A percentile compares a stretch with the other conserved stretches of the same genome.
phyloP scores from a whole-genome alignment of 2,113 vertebrate genomes.

The Benitochromis conjunctus region DNA sequence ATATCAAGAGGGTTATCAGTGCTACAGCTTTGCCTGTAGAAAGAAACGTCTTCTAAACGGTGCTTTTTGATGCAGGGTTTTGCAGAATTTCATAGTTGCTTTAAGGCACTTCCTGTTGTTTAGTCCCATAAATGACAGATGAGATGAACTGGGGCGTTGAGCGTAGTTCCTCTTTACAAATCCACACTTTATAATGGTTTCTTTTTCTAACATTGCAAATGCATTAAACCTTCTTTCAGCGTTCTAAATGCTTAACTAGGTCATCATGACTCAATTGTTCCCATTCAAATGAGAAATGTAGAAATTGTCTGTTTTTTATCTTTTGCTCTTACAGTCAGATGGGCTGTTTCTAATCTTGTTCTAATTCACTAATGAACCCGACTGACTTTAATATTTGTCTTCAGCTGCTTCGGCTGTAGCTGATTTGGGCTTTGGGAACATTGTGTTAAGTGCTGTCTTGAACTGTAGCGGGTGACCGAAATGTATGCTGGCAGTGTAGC shows the following conservation, averaged over 20 bases:
- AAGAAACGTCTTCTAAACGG: background rate
- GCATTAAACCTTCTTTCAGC: background rate
- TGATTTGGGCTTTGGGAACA: background rate
- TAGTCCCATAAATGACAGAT: slow-evolving; percentile 30
- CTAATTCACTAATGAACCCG: background rate
- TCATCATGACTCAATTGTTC: slow-evolving; percentile 32
- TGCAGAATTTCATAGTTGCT: background rate
- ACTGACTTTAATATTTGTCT: background rate
- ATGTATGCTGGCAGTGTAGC: background rate
- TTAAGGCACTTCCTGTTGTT: background rate
- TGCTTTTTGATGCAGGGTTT: background rate
- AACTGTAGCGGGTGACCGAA: background rate
- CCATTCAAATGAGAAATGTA: slow-evolving; percentile 9
- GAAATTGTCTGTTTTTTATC: background rate
- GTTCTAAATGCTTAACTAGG: slow-evolving; percentile 39
- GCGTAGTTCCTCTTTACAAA: slow-evolving; percentile 15
- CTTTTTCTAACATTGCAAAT: slow-evolving; percentile 22
- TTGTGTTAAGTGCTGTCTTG: background rate
- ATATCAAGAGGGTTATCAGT: background rate
- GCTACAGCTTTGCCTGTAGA: background rate
- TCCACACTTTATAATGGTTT: slow-evolving; percentile 19
- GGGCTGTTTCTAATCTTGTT: slow-evolving; percentile 1
- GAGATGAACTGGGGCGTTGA: background rate
- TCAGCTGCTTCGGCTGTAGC: background rate
- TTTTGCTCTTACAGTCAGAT: background rate